A percentile compares a stretch with the other conserved stretches of the same genome.
These are phyloP conservation scores for Lasioglossum oenotherae DNA, from an alignment of 2,888 invertebrate genomes.

Conservation along the genomic window DNA sequence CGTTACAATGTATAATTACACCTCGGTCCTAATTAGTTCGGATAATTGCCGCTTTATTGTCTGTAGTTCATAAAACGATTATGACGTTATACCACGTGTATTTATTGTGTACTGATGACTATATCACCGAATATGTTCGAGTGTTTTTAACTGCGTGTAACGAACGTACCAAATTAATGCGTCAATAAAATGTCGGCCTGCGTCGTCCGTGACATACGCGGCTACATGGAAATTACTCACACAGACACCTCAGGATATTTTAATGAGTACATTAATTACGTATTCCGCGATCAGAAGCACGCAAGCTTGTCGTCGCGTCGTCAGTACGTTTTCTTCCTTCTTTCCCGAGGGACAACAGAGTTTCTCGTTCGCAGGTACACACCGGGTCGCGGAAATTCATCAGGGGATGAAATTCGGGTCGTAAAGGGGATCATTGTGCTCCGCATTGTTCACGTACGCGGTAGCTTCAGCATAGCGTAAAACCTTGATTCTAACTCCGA, in stretches of 20 bases:
- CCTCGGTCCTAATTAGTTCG: neutral
- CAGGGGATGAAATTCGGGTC: constrained; percentile 69
- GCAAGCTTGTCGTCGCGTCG: neutral
- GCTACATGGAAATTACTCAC: neutral
- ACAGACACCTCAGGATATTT: constrained; percentile 18
- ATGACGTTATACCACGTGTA: neutral
- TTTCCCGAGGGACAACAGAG: constrained; percentile 56
- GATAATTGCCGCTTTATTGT: neutral
- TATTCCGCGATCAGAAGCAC: constrained; percentile 17
- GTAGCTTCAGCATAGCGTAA: constrained; percentile 71
- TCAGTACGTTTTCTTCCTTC: neutral
- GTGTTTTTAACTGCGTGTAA: neutral
- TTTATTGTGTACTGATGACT: neutral
- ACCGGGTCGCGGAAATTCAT: constrained; percentile 65
- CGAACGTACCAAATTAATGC: neutral
- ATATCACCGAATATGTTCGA: neutral
- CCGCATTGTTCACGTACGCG: constrained; percentile 65
- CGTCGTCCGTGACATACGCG: neutral
- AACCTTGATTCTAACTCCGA: constrained; percentile 77
- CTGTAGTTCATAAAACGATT: neutral
- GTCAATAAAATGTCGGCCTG: neutral
- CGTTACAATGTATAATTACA: too few species aligned
- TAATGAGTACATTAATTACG: constrained; percentile 23
- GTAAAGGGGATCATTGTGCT: constrained; percentile 69
- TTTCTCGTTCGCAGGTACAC: constrained; percentile 74